Conservation (phyloP, 1,140 invertebrate genomes). For the Samia ricini region DNA sequence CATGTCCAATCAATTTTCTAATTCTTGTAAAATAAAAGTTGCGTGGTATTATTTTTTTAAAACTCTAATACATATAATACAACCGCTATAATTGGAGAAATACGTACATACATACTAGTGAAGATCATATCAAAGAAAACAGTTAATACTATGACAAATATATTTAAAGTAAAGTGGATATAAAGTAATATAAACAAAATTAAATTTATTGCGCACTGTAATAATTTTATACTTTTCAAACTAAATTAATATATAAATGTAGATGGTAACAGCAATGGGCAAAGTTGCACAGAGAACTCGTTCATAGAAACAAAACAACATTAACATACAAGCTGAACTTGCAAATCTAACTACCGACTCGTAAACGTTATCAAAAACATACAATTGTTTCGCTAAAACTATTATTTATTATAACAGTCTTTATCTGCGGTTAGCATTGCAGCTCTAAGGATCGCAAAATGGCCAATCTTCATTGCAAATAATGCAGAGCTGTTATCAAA, state of each 20-base stretch:
- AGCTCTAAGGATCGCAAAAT: not conserved
- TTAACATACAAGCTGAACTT: not conserved
- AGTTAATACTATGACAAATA: no score
- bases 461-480: not conserved
- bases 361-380: not conserved
- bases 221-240: not conserved
- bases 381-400: not conserved
- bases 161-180: no score
- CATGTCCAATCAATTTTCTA: no score
- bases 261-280: not conserved
- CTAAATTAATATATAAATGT: not conserved
- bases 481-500: not conserved
- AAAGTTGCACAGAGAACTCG: not conserved
- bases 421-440: not conserved
- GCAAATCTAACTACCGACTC: no score
- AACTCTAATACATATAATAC: no score
- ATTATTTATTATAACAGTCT: not conserved
- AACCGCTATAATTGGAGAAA: no score
- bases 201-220: not conserved
- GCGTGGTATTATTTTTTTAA: no score
- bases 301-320: not conserved
- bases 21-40: no score
- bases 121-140: no score
- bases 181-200: not conserved
- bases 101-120: no score